Evolutionary conservation across 2,797 vertebrate genomes (phyloP).

Genomic region (Anniella stebbinsi): DNA sequence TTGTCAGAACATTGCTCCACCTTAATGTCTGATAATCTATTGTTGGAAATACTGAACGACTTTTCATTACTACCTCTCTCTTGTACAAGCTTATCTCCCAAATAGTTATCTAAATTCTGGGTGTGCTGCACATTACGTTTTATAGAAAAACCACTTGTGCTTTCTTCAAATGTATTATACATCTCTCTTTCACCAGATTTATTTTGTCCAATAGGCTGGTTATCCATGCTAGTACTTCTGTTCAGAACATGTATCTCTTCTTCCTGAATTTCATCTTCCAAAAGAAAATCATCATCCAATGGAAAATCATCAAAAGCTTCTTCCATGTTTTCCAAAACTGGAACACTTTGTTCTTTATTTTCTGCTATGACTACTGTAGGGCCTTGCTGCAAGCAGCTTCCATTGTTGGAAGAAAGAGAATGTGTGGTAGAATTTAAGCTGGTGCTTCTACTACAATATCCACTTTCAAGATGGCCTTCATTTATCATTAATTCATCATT

Average conservation of each 20-base stretch:
- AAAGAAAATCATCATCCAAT: slow-evolving; percentile 87
- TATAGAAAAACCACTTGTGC: slow-evolving; percentile 27
- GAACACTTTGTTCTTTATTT: slow-evolving; percentile 47
- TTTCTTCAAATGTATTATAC: slow-evolving; percentile 49
- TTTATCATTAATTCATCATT: slow-evolving; percentile 73
- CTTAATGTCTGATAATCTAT: slow-evolving; percentile 41
- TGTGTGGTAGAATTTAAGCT: slow-evolving; percentile 60
- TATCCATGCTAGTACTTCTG: slow-evolving; percentile 50
- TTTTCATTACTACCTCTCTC: slow-evolving; percentile 38
- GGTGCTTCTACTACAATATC: slow-evolving; percentile 79
- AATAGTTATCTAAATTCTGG: slow-evolving; percentile 31
- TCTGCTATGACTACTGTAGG: slow-evolving; percentile 48
- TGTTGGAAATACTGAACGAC: slow-evolving; percentile 39
- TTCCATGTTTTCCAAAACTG: slow-evolving; percentile 74
- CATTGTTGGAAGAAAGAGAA: slow-evolving; percentile 41
- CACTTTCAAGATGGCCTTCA: slow-evolving; percentile 78
- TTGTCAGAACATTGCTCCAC: slow-evolving; percentile 37
- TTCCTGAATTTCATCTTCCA: slow-evolving; percentile 78
- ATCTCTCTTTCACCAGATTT: slow-evolving; percentile 30
- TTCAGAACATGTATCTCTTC: slow-evolving; percentile 55
- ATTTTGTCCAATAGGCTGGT: slow-evolving; percentile 45
- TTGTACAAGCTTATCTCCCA: slow-evolving; percentile 42
- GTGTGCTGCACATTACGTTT: neutral
- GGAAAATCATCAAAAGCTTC: slow-evolving; percentile 86
- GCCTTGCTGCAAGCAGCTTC: slow-evolving; percentile 35